Evolutionary conservation across 2,888 invertebrate genomes (phyloP), one percentile per base, ranked within the genome.

Genomic region (Incurvaria masculella): DNA sequence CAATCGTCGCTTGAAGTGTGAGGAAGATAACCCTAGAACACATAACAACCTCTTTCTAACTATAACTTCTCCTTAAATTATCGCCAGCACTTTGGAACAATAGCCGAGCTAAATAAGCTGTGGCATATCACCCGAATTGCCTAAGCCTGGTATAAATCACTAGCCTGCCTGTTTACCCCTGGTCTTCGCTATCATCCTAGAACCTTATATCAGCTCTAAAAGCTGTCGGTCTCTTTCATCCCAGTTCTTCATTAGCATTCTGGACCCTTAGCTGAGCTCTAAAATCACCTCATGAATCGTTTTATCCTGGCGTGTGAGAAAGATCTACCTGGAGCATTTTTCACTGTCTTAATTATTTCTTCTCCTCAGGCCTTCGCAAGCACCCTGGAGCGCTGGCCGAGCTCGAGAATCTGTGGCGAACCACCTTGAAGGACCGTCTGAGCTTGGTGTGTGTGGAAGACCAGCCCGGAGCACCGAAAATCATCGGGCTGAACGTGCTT

Each of bases 401-500:
- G 17, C 57, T 79, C 3, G 63, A 66, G 53, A 65, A 68, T 18
- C 60, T 79, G 0, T 79, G 79, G 79, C 56, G 64, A 0, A 61
- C 59, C 14, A 65, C 72, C 0, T 55, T 74, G 4, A 59, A 65
- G 11, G 69, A 73, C 49, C 59, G 62, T 8, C 46, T 79, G 20
- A 75, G 74, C 0, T 48, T 79, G 38, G 72, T 68, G 1, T 79
- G 79, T 49, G 59, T 78, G 1, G 42, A 58, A 27, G 69, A 65
- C 0, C 59, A 56, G 2, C 45, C 45, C 33, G 26, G 42, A 47
- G 53, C 53, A 4, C 55, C 61, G 1, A 60, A 59, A 38, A 56
- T 79, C 11, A 68, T 76, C 1, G 72, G 73, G 0, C 66, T 72
- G 6, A 80, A 80, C 41, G 68, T 76, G 2, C 61, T 76, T 2